Percentiles rank a stretch among this genome's conserved stretches.
phyloP scores from a whole-genome alignment of 2,888 invertebrate genomes.

The Heliothis peltigera region DNA sequence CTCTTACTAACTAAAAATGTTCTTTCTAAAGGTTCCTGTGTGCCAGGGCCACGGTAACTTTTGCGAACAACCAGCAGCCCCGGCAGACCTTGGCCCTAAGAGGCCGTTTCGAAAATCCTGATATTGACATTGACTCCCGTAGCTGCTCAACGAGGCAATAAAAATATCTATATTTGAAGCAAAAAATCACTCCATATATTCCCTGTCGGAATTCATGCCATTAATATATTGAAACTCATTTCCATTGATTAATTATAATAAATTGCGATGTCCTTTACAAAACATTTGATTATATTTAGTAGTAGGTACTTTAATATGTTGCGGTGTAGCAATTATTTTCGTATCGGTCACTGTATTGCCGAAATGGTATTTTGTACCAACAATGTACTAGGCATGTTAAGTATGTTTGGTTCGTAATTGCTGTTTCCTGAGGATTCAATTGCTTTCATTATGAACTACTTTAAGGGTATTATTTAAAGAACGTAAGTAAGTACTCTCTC shows the following conservation, averaged over 20 bases:
- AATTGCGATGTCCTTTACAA: constrained; percentile 6
- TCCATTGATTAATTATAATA: constrained; percentile 2
- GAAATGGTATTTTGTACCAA: not conserved
- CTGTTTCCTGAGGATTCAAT: not conserved
- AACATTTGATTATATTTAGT: constrained; percentile 12
- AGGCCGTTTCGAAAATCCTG: too few species aligned
- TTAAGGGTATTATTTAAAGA: too few species aligned
- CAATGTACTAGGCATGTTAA: not conserved
- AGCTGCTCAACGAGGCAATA: too few species aligned
- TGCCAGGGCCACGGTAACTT: too few species aligned
- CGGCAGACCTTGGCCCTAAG: too few species aligned
- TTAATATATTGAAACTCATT: not conserved
- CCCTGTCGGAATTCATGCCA: not conserved
- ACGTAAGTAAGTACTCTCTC: too few species aligned
- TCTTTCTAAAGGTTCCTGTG: too few species aligned
- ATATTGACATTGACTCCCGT: too few species aligned
- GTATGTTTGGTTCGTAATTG: constrained; percentile 3
- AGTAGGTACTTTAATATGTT: constrained; percentile 8
- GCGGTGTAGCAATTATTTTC: constrained; percentile 34
- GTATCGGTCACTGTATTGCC: constrained; percentile 14
- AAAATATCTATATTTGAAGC: not conserved
- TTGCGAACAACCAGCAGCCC: too few species aligned
- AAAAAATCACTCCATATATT: not conserved
- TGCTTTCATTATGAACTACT: too few species aligned
- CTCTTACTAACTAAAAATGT: too few species aligned